A percentile compares a stretch with the other conserved stretches of the same genome.
These are phyloP conservation scores for Euwallacea similis DNA, from an alignment of 1,140 invertebrate genomes.

Conservation along the genomic window DNA sequence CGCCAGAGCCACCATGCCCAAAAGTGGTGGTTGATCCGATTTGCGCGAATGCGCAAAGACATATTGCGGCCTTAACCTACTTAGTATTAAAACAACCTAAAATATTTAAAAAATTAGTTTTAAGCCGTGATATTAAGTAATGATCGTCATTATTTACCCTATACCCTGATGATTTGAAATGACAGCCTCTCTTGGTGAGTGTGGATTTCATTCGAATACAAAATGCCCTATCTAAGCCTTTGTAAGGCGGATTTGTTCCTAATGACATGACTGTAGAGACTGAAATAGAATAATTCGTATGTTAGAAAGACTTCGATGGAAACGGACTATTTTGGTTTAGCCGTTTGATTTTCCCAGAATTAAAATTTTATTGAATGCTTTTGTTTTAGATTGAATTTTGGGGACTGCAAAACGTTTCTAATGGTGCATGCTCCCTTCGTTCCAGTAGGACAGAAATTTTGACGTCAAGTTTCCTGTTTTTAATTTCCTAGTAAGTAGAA, in stretches of 20 bases:
- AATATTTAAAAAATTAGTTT: conserved; percentile 37
- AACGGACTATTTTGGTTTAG: too few relatives aligned
- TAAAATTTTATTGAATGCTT: too few relatives aligned
- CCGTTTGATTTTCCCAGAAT: too few relatives aligned
- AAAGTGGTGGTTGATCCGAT: conserved; percentile 74
- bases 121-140: neutral
- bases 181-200: conserved; percentile 93
- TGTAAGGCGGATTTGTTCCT: conserved; percentile 71
- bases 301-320: too few relatives aligned
- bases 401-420: too few relatives aligned
- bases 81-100: conserved; percentile 90
- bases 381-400: too few relatives aligned
- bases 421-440: too few relatives aligned
- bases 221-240: conserved; percentile 89
- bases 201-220: conserved; percentile 98
- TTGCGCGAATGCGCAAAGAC: conserved; percentile 87
- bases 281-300: conserved; percentile 51
- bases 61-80: conserved; percentile 87
- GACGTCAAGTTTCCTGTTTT: too few relatives aligned
- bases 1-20: conserved; percentile 92
- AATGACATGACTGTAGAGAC: conserved; percentile 86
- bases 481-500: too few relatives aligned
- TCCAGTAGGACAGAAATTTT: too few relatives aligned
- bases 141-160: conserved; percentile 64
- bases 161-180: conserved; percentile 97